Conservation (phyloP, 2,888 invertebrate genomes). For the Cylloceria caligata region DNA sequence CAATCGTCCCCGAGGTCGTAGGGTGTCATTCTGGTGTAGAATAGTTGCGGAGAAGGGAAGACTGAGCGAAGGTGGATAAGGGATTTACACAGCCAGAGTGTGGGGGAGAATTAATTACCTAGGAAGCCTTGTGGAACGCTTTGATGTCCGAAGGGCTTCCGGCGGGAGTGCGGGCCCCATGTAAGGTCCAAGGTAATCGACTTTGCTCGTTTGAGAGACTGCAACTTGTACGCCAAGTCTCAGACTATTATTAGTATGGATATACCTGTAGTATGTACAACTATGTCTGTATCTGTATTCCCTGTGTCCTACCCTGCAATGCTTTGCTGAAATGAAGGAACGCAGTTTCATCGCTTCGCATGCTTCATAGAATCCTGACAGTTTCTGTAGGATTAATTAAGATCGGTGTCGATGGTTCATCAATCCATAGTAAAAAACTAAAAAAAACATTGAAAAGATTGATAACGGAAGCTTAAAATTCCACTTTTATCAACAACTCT, state of each 20-base stretch:
- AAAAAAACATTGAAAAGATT: no score
- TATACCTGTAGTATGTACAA: slow-evolving; percentile 17
- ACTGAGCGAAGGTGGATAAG: slow-evolving; percentile 46
- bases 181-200: slow-evolving; percentile 81
- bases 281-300: neutral
- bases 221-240: slow-evolving; percentile 47
- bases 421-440: no score
- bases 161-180: slow-evolving; percentile 68
- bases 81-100: slow-evolving; percentile 61
- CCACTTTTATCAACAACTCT: no score
- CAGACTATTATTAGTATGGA: slow-evolving; percentile 32
- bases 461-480: no score
- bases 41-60: neutral
- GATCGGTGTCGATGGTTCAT: no score
- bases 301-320: neutral
- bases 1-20: slow-evolving; percentile 18
- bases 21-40: slow-evolving; percentile 11
- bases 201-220: slow-evolving; percentile 73
- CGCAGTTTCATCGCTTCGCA: neutral
- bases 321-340: neutral
- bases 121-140: slow-evolving; percentile 80
- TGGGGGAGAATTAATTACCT: slow-evolving; percentile 75
- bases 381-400: neutral
- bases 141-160: slow-evolving; percentile 82
- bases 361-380: neutral